phyloP scores from a whole-genome alignment of 2,113 vertebrate genomes.

The Chrysemys picta region DNA sequence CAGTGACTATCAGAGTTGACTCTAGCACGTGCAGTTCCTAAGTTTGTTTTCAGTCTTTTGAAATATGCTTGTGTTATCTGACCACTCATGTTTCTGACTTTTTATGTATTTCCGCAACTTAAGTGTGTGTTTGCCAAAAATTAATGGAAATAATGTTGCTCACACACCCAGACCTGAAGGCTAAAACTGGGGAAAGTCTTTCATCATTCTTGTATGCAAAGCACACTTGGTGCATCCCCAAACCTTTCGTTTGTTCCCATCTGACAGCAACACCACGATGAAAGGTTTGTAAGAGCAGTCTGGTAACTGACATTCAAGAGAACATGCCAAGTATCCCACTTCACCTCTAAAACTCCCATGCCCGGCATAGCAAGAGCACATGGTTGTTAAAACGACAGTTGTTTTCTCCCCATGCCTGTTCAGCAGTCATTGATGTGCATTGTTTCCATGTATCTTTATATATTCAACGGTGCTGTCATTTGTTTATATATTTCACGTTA shows the following conservation, averaged over 20 bases:
- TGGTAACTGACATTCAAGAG: background rate
- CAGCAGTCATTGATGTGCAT: accelerated
- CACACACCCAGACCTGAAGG: accelerated
- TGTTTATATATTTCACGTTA: background rate
- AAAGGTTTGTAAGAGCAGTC: accelerated
- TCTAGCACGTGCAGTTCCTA: accelerated
- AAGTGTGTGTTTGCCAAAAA: accelerated
- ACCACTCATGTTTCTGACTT: background rate
- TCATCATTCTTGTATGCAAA: accelerated
- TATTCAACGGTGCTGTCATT: accelerated
- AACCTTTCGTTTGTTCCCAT: background rate
- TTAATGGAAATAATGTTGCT: background rate
- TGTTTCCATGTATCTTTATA: background rate
- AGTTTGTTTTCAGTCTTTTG: background rate
- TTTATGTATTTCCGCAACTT: accelerated
- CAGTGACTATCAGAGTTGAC: conserved; percentile 57
- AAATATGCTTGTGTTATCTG: background rate
- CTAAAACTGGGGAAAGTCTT: accelerated
- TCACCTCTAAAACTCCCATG: accelerated
- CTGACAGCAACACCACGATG: background rate
- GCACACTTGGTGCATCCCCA: too few species aligned
- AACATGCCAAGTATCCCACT: background rate
- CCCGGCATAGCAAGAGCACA: accelerated
- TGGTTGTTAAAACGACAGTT: accelerated
- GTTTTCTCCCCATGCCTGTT: background rate